Base-by-base conservation (phyloP, 2,797 vertebrate species). In the Morelia viridis region DNA sequence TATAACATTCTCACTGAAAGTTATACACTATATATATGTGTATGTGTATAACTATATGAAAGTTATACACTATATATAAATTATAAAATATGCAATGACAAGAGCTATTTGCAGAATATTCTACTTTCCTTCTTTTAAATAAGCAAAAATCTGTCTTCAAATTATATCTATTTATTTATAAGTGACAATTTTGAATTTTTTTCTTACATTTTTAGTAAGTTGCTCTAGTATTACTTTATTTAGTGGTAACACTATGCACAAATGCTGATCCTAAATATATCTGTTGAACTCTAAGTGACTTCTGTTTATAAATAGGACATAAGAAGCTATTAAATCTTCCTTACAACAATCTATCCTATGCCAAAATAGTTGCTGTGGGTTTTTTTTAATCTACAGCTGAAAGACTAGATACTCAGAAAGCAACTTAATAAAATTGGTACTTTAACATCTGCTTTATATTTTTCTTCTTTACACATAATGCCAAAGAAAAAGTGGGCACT, bases 241-340 rank as follows among this genome's bases (percentile, higher is more conserved):
- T 89, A 96, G 94, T 96, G 95, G 93, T 96, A 96, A 95, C 93
- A 94, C 96, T 96, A 95, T 95, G 96, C 95, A 96, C 96, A 97
- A 95, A 96, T 96, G 96, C 94, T 96, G 95, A 93, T 96, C 97
- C 97, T 98, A 98, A 97, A 97, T 97, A 97, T 97, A 97, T 96
- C 96, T 95, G 88, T 86, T 98, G 97, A 97, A 98, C 97, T 98
- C 96, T 94, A 96, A 97, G 95, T 97, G 97, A 98, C 97, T 97
- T 97, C 95, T 97, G 96, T 96, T 97, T 96, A 95, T 97, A 97
- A 97, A 97, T 97, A 97, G 97, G 96, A 95, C 95, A 97, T 96
- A 97, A 97, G 96, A 96, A 97, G 96, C 96, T 97, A 97, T 97
- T 97, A 97, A 97, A 96, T 97, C 97, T 97, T 97, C 95, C 95